Base-by-base conservation (phyloP, 2,888 invertebrate genomes). In the Apodemia zela region DNA sequence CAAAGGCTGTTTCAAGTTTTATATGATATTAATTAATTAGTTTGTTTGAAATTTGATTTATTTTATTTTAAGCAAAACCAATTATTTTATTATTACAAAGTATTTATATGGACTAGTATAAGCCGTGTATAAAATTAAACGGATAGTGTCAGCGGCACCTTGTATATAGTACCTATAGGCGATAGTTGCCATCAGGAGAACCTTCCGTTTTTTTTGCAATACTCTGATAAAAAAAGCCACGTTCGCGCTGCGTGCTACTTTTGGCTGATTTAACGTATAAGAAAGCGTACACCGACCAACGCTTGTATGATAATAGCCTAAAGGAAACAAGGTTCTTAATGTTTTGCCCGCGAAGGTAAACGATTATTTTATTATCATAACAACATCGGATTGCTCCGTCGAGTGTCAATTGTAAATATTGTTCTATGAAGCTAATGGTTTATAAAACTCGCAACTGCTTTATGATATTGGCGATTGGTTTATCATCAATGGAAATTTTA, bases 271-370 rank as follows among this genome's bases (percentile, higher is more conserved):
- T 45, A n/a, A 45, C 15, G 6, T n/a, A 6, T 3, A 45, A 45
- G n/a, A 45, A 45, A n/a, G n/a, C n/a, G 42, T 15, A 15, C 0
- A 5, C 13, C 3, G 10, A 45, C 45, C 6, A n/a, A 47, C 8
- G 47, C 17, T 17, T 8, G 47, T 47, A 47, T 47, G 17, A 47
- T 8, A 47, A 6, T 8, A 17, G n/a, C 45, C n/a, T 45, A 45
- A 71, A 81, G 81, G 82, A 82, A 85, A 82, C 75, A 73, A 73
- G 71, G 72, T 66, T 77, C 78, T 82, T 85, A 84, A 84, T 84
- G 78, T 79, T 79, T 77, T 73, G 71, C 72, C 60, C 65, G 73
- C 72, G 71, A 82, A 79, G 77, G 78, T 83, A 81, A 84, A 81
- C 82, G 57, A 42, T 42, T 72, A 67, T 71, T 67, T 63, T 75